Conservation (phyloP, 2,888 invertebrate genomes). For the Drosophila merina region DNA sequence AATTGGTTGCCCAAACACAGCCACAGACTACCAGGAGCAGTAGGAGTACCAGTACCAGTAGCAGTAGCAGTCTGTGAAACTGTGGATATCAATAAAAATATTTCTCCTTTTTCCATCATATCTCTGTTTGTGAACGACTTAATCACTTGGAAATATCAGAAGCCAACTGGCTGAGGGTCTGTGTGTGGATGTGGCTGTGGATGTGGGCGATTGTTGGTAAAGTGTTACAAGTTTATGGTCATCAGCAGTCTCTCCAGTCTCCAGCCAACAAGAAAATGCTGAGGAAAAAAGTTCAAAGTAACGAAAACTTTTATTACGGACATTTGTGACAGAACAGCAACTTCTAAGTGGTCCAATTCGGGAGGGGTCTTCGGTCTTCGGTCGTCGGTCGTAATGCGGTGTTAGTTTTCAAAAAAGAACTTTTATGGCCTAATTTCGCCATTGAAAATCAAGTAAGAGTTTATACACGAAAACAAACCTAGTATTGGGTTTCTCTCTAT, state of each 20-base stretch:
- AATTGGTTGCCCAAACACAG: conserved; percentile 48
- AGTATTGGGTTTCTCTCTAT: conserved; percentile 5
- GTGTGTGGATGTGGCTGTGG: conserved; percentile 22
- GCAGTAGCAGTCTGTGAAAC: conserved; percentile 25
- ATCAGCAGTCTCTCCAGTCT: conserved; percentile 12
- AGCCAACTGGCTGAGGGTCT: conserved; percentile 15
- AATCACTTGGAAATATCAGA: conserved; percentile 61
- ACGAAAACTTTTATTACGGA: conserved; percentile 47
- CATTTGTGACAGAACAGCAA: conserved; percentile 43
- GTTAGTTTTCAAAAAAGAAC: conserved; percentile 37
- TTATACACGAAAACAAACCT: conserved; percentile 26
- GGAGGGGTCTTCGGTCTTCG: conserved; percentile 10
- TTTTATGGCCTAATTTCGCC: conserved; percentile 47
- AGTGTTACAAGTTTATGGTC: conserved; percentile 52
- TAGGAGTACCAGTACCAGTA: conserved; percentile 12
- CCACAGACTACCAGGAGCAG: conserved; percentile 9
- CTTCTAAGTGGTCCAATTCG: conserved; percentile 47
- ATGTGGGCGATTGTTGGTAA: conserved; percentile 21
- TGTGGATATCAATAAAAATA: conserved; percentile 65
- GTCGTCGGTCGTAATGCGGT: conserved; percentile 40
- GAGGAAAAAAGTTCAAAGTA: conserved; percentile 14
- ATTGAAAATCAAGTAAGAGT: conserved; percentile 43
- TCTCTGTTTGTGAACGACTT: conserved; percentile 55
- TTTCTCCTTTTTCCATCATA: conserved; percentile 28
- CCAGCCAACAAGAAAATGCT: conserved; percentile 12